Evolutionary conservation across 1,140 invertebrate species (phyloP).

Genomic region (Maniola jurtina): DNA sequence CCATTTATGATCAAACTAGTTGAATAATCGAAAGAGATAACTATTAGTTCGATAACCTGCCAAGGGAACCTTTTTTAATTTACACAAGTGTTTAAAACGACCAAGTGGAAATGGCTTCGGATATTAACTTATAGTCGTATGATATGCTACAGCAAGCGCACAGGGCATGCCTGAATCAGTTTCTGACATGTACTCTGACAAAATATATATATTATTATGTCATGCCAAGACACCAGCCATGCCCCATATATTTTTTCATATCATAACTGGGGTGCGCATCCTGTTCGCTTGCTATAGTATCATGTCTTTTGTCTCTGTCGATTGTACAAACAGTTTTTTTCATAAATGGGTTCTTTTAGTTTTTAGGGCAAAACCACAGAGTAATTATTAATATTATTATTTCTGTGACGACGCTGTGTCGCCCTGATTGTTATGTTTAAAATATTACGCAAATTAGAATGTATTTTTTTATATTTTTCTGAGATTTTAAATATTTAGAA

Average conservation of each 20-base stretch:
- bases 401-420: constrained; percentile 26
- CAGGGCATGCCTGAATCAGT: no score
- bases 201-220: no score
- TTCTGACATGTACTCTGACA: no score
- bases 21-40: not conserved
- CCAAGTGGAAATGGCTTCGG: not conserved
- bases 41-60: not conserved
- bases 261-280: no score
- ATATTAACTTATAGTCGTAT: not conserved
- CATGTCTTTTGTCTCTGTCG: not conserved
- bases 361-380: constrained; percentile 45
- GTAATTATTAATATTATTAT: constrained; percentile 28
- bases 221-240: no score
- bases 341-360: constrained; percentile 1
- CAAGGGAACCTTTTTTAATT: not conserved
- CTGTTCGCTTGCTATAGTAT: not conserved
- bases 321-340: not conserved
- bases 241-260: no score
- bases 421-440: constrained; percentile 67
- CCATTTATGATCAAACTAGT: not conserved
- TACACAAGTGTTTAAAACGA: not conserved
- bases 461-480: constrained; percentile 51
- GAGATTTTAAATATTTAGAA: constrained; percentile 55
- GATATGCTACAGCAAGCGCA: no score
- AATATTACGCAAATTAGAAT: constrained; percentile 55